A percentile compares a stretch with the other conserved stretches of the same genome.
Evolutionary conservation across 2,797 vertebrate genomes (phyloP).

Genomic region (Glossophaga mutica): DNA sequence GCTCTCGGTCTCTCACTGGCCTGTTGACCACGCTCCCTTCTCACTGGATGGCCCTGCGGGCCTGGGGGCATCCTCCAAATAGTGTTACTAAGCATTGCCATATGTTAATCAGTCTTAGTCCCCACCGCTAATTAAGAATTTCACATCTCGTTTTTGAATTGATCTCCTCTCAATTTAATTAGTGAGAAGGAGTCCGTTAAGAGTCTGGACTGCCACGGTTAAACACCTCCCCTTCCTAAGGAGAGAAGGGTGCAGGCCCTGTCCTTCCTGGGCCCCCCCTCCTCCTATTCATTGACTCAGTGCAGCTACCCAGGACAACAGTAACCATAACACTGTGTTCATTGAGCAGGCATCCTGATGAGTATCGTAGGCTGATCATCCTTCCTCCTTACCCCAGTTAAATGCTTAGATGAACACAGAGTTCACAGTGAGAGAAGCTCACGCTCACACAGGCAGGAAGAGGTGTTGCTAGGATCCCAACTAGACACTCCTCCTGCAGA

Average conservation of each 20-base stretch:
- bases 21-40: rapidly evolving
- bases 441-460: background rate
- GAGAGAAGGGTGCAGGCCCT: background rate
- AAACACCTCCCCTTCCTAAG: background rate
- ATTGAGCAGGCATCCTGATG: background rate
- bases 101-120: background rate
- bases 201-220: background rate
- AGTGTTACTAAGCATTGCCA: rapidly evolving
- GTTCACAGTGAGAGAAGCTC: background rate
- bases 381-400: background rate
- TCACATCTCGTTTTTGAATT: background rate
- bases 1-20: no score
- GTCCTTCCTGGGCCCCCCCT: background rate
- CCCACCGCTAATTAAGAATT: background rate
- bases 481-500: background rate
- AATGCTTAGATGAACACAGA: background rate
- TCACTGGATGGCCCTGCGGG: rapidly evolving
- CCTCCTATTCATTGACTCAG: background rate
- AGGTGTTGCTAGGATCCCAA: no score
- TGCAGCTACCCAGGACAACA: no score
- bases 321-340: rapidly evolving
- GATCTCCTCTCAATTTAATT: background rate
- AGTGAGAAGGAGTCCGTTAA: background rate
- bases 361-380: rapidly evolving
- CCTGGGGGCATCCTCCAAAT: background rate